These are phyloP conservation scores for Tetragonula carbonaria DNA, from an alignment of 2,888 invertebrate species.

Conservation along the genomic window DNA sequence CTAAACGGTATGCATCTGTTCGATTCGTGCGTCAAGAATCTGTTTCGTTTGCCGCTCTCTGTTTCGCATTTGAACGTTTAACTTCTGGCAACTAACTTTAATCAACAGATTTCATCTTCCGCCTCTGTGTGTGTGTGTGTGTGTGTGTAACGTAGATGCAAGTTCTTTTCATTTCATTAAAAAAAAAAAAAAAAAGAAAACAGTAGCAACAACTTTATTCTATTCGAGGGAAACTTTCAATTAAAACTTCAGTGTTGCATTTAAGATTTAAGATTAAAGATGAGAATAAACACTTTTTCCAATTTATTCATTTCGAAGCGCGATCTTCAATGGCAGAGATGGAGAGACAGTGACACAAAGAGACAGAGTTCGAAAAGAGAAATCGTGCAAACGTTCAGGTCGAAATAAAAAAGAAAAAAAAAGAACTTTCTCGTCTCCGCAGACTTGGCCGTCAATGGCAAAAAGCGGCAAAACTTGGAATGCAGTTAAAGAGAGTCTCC, in stretches of 20 bases:
- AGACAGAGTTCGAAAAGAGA: background rate
- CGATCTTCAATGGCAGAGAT: background rate
- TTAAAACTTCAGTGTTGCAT: background rate
- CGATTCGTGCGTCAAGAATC: background rate
- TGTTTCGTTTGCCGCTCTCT: background rate
- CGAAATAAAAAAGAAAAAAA: background rate
- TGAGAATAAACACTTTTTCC: background rate
- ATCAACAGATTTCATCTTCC: background rate
- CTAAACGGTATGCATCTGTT: background rate
- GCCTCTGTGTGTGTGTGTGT: background rate
- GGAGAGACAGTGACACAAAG: background rate
- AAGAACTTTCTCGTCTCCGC: background rate
- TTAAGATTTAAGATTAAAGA: constrained; percentile 4
- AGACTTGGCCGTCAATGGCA: constrained; percentile 1
- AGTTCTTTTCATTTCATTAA: background rate
- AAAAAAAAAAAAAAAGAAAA: background rate
- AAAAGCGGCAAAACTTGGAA: constrained; percentile 10
- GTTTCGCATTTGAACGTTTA: background rate
- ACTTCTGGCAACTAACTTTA: background rate
- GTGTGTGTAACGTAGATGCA: background rate
- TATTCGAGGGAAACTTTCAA: background rate
- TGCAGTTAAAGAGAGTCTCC: constrained; percentile 28
- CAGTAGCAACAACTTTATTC: background rate
- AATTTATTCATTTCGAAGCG: background rate
- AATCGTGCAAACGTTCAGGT: background rate